A percentile compares a stretch with the other conserved stretches of the same genome.
Evolutionary conservation across 53 echinoderm and acorn worm genomes (phyloP).

Genomic region (Paelopatides confundens): DNA sequence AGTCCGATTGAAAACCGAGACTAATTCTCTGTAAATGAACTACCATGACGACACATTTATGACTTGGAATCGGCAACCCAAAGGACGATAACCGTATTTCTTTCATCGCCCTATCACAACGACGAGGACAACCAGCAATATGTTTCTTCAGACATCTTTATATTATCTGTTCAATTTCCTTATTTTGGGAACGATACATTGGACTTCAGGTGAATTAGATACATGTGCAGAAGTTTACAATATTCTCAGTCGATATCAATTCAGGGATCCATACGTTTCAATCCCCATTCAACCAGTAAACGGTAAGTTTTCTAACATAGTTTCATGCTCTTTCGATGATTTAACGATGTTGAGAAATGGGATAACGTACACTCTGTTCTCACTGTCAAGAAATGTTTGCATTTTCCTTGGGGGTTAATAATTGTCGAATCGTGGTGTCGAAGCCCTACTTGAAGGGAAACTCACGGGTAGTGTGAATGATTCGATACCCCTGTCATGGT

Average conservation of each 20-base stretch:
- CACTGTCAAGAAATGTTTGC: too few species aligned
- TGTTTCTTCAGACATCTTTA: conserved; percentile 22
- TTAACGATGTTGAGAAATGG: too few species aligned
- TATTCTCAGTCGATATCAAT: conserved; percentile 12
- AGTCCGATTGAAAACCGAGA: not conserved
- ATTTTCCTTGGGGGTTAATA: not conserved
- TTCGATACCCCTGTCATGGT: not conserved
- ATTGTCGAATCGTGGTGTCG: not conserved
- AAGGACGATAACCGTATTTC: conserved; percentile 20
- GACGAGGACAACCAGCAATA: not conserved
- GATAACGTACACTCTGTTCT: too few species aligned
- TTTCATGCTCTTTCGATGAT: not conserved
- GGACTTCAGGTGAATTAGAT: not conserved
- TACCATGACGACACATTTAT: conserved; percentile 43
- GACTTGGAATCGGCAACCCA: not conserved
- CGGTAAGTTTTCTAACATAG: not conserved
- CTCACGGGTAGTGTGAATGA: not conserved
- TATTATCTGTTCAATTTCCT: conserved; percentile 11
- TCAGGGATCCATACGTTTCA: conserved; percentile 8
- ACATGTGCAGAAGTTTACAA: conserved; percentile 26
- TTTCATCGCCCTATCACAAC: conserved; percentile 21
- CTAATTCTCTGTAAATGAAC: not conserved
- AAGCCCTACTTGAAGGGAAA: conserved; percentile 9
- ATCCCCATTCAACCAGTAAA: conserved; percentile 8
- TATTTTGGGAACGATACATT: not conserved